phyloP scores from a whole-genome alignment of 2,113 vertebrate species.

The Ammospiza caudacuta region DNA sequence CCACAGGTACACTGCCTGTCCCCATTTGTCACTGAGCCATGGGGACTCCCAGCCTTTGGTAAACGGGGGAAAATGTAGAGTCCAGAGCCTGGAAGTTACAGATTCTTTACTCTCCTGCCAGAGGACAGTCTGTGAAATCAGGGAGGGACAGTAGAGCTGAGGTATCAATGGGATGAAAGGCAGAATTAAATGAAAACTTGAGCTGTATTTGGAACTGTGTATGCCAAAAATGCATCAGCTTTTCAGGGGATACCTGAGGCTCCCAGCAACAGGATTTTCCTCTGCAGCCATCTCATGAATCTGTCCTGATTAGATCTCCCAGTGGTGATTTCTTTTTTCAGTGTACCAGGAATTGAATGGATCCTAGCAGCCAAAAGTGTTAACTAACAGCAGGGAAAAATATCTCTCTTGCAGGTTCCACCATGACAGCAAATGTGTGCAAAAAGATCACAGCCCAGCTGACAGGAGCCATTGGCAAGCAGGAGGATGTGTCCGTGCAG shows the following conservation, averaged over 20 bases:
- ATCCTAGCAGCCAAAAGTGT: background rate
- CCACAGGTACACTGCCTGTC: slow-evolving; percentile 77
- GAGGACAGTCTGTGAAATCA: background rate
- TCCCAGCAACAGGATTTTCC: background rate
- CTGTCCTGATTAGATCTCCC: background rate
- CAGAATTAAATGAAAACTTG: background rate
- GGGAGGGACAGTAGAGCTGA: background rate
- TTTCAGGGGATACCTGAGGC: background rate
- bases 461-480: slow-evolving; percentile 89
- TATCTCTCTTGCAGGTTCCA: slow-evolving; percentile 74
- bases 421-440: slow-evolving; percentile 87
- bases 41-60: background rate
- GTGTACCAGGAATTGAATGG: background rate
- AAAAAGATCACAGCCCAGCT: slow-evolving; percentile 93
- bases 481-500: slow-evolving; percentile 92
- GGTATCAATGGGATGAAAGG: background rate
- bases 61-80: fast-evolving
- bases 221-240: background rate
- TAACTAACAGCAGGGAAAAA: background rate
- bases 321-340: background rate
- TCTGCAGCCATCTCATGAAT: background rate
- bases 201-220: background rate
- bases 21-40: background rate
- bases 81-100: background rate
- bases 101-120: background rate